These are phyloP conservation scores for Zaprionus tsacasi DNA, from an alignment of 1,140 invertebrate genomes.

Conservation along the genomic window DNA sequence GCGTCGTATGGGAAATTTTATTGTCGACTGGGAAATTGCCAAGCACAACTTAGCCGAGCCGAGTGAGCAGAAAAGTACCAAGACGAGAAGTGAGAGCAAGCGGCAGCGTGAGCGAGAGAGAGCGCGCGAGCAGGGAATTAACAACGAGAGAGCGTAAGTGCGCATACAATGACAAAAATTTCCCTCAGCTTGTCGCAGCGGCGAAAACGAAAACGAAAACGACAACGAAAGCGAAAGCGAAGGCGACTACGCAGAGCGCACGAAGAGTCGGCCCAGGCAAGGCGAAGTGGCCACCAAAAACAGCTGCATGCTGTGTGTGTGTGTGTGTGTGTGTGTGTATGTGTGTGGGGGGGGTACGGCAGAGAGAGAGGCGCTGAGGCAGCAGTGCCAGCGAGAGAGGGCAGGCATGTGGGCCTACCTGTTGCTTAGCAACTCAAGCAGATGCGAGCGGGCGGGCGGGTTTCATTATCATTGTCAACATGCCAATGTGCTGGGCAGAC, in stretches of 20 bases:
- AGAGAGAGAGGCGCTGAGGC: not conserved
- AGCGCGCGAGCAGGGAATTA: not conserved
- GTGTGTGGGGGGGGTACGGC: not conserved
- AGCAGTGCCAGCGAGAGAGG: slow-evolving; percentile 5
- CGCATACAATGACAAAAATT: slow-evolving; percentile 25
- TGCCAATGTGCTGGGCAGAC: slow-evolving; percentile 6
- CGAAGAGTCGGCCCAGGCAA: not conserved
- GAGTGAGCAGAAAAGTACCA: not conserved
- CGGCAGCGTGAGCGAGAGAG: not conserved
- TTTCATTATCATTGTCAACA: slow-evolving; percentile 45
- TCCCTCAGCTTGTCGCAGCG: slow-evolving; percentile 49
- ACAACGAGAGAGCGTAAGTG: not conserved
- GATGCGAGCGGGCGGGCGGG: slow-evolving; percentile 24
- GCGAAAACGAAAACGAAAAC: slow-evolving; percentile 3
- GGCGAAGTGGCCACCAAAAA: slow-evolving; percentile 12
- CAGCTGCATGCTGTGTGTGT: slow-evolving; percentile 39
- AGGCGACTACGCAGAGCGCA: slow-evolving; percentile 3
- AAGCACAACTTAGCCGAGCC: slow-evolving; percentile 34
- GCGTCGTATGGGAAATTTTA: slow-evolving; percentile 2
- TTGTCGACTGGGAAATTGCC: slow-evolving; percentile 49
- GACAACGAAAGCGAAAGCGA: not conserved
- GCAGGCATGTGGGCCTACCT: slow-evolving; percentile 64
- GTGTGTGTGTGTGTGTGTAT: too few species aligned
- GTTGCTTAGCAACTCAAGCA: slow-evolving; percentile 71
- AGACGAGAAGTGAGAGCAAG: not conserved